Percentiles rank a stretch among this genome's conserved stretches.
These are phyloP conservation scores for Notodonta ziczac DNA, from an alignment of 2,888 invertebrate species.

Conservation along the genomic window DNA sequence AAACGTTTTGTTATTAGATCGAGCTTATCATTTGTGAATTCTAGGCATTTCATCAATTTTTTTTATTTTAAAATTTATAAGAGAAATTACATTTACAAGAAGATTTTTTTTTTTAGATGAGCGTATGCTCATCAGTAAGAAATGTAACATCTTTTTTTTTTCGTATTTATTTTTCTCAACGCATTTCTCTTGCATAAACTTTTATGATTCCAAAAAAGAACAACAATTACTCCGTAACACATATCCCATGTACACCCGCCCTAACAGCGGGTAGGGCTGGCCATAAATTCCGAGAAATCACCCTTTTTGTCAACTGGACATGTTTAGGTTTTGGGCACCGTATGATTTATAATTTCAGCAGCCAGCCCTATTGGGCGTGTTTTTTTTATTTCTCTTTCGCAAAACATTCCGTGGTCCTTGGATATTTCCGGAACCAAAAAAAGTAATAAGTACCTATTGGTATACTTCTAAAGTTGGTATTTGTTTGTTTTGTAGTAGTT, in stretches of 20 bases:
- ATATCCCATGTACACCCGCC: slow-evolving; percentile 24
- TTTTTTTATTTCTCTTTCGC: slow-evolving; percentile 43
- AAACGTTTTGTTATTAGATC: too few relatives aligned
- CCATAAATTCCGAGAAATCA: slow-evolving; percentile 74
- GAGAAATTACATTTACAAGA: too few relatives aligned
- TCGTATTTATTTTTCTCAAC: too few relatives aligned
- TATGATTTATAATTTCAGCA: slow-evolving; percentile 76
- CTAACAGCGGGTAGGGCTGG: slow-evolving; percentile 20
- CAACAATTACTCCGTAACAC: not conserved
- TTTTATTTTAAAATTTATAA: too few relatives aligned
- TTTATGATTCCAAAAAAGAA: not conserved
- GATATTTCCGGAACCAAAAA: slow-evolving; percentile 35
- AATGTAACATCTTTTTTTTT: too few relatives aligned
- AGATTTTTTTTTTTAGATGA: too few relatives aligned
- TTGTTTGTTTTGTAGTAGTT: not conserved
- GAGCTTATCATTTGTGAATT: too few relatives aligned
- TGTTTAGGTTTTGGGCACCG: slow-evolving; percentile 66
- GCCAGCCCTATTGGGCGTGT: slow-evolving; percentile 46
- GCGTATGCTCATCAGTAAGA: too few relatives aligned
- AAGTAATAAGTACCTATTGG: not conserved
- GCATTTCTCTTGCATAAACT: not conserved
- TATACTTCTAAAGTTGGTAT: not conserved
- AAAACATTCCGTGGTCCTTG: slow-evolving; percentile 43
- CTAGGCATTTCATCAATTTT: too few relatives aligned
- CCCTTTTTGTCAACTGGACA: slow-evolving; percentile 81